phyloP scores from a whole-genome alignment of 2,797 vertebrate species.

The Xenopus petersii region DNA sequence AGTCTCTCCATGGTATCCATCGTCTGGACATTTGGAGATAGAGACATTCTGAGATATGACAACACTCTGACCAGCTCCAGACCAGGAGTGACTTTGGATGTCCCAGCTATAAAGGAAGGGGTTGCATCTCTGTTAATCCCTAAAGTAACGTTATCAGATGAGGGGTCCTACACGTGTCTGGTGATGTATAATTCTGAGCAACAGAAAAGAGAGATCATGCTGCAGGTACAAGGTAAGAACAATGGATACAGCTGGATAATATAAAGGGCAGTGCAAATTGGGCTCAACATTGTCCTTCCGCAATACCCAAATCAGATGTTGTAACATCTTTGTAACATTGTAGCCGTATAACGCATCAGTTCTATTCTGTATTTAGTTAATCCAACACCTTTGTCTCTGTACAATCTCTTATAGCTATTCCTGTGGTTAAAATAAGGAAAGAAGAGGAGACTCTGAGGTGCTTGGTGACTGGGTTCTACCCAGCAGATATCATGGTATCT shows the following conservation, averaged over 20 bases:
- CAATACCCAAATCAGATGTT: too few relatives aligned
- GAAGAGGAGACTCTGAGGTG: too few relatives aligned
- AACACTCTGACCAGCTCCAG: too few relatives aligned
- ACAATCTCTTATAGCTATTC: too few relatives aligned
- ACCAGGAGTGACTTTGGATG: background rate
- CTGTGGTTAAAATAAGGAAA: too few relatives aligned
- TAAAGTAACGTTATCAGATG: slow-evolving; percentile 15
- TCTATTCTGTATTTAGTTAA: too few relatives aligned
- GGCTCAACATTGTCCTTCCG: too few relatives aligned
- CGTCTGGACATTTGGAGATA: slow-evolving; percentile 21
- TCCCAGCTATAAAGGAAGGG: background rate
- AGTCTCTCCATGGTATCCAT: slow-evolving; percentile 3
- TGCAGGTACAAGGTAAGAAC: slow-evolving; percentile 19
- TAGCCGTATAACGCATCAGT: too few relatives aligned
- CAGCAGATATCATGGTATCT: too few relatives aligned
- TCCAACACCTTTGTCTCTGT: too few relatives aligned
- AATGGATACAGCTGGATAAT: background rate
- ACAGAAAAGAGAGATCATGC: background rate
- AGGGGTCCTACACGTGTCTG: slow-evolving; percentile 12
- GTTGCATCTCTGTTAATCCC: slow-evolving; percentile 11
- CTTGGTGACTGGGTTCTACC: too few relatives aligned
- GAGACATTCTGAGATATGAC: slow-evolving; percentile 1
- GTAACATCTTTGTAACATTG: too few relatives aligned
- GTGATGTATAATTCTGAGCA: slow-evolving; percentile 19
- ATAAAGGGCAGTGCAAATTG: background rate